Base-by-base conservation (phyloP, 2,888 invertebrate species). In the Frankliniella intonsa region DNA sequence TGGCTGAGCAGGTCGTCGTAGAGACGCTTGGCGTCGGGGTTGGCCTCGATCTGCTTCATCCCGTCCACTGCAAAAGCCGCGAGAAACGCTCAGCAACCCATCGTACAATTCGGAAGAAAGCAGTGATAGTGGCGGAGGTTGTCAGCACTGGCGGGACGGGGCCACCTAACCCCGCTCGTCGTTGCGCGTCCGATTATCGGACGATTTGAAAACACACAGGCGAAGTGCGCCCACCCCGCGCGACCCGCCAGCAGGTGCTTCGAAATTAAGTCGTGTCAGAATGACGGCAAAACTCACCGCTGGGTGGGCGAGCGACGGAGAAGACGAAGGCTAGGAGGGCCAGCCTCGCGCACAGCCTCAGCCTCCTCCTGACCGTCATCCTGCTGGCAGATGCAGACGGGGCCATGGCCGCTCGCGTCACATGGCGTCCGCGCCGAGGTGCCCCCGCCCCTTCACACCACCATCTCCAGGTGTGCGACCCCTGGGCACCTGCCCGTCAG, bases 1-100 rank as follows among this genome's bases (percentile, higher is more conserved):
- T 97, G 97, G 86, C 96, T 95, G 81, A 99, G 91, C 81, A 99
- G 91, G 88, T 99, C 98, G 88, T 99, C 98, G 87, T 98, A 99
- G 0, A 99, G 92, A 49, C 98, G 91, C 87, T 98, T 97, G 0
- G 98, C 96, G 86, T 97, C 96, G 19, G 97, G 97, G 89, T 97
- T 97, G 0, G 95, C 96, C 89, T 96, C 95, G 84, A 90, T 88
- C 84, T 88, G 88, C 85, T 89, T 88, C 81, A 88, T 86, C 82
- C 87, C 88, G 12, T 76, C 69, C 69, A 76, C 69, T 76, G 69
- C 8, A 76, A 76, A 76, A 14, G n/a, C 12, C 12, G 55, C 14
- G 55, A 12, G 3, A 19, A 22, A 25, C 25, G 25, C 69, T 38
- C 38, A 55, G 55, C 3, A 55, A 55, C 2, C 14, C 3, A 7